Evolutionary conservation across 2,113 vertebrate genomes (phyloP), one percentile per base, ranked within the genome.

Genomic region (Phrynocephalus versicolor): DNA sequence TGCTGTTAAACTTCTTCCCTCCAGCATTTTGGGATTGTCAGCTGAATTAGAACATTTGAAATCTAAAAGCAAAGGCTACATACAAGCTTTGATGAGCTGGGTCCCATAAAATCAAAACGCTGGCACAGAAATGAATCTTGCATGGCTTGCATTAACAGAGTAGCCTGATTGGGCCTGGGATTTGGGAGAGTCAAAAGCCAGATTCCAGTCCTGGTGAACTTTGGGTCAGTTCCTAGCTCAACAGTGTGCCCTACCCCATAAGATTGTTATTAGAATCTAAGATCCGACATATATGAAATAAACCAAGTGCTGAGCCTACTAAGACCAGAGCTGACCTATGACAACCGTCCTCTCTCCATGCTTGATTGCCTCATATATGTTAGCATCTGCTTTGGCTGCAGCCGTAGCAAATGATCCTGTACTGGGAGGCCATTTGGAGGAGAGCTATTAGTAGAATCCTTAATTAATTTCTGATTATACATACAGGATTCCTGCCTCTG

Each of bases 391-490:
- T 83, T 0, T 0, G 76, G 80, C 72, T 83, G 87, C 51, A 90
- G 79, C 88, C 3, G 0, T 72, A 79, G 89, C 51, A 87, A 89
- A 60, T 73, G 80, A 70, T 75, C 83, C 85, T 77, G 45, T 8
- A 27, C 83, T 45, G 88, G 89, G 90, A 91, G 91, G 91, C 89
- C 57, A 19, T 88, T 87, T 89, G 82, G 91, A 93, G 51, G 85
- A 84, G 81, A 88, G 67, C 69, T 91, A 74, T 67, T 69, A 85
- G 73, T 58, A 85, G 90, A 91, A 88, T 92, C 91, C 91, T 89
- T 89, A 92, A 93, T 92, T 94, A 92, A 94, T 93, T 93, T 93
- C 87, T 86, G 91, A 95, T 94, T 94, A 93, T 80, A 90, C n/a
- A 13, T 57, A 35, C 30, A 70, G 33, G 35, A 57, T 39, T 45